Base-by-base conservation (phyloP, 2,888 invertebrate genomes). In the Drosophila eohydei region DNA sequence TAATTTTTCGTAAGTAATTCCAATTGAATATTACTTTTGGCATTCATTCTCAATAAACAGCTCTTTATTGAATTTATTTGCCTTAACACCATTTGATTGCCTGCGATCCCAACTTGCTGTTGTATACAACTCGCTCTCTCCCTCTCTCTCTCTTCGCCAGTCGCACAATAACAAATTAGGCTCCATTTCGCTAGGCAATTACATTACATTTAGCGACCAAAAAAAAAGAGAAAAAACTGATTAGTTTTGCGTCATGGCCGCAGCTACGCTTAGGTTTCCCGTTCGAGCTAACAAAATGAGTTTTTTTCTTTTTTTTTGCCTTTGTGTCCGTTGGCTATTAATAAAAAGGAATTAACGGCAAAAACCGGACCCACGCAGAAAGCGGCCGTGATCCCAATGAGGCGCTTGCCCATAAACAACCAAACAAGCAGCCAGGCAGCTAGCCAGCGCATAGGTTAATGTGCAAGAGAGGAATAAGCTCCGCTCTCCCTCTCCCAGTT, bases 291-390 rank as follows among this genome's bases (percentile, higher is more conserved):
- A 73, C 66, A 86, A 70, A 86, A 74, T 83, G 54, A 59, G 69
- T 66, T 85, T 64, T 65, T 62, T 40, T 61, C 34, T 52, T 14
- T 44, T 5, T 70, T 78, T 71, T 62, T 66, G 78, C 64, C 54
- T 78, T 79, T 79, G 81, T 85, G 68, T 82, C 71, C 80, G 68
- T 72, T 74, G 61, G 73, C 89, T 89, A 82, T 85, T 89, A 89
- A 83, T 81, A 83, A 88, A 88, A 82, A 89, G 90, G 83, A 88
- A 84, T 89, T 86, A 89, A 85, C 90, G 89, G 88, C 88, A 84
- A 61, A 88, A 84, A 87, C 89, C 84, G 85, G 89, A 89, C 77
- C 71, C 74, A 60, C 73, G 79, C 71, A 72, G 54, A 54, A 71
- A 66, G 66, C 55, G 74, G 55, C 68, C 61, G 67, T 74, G 83